Conservation (phyloP, 2,113 vertebrate genomes). For the Panurus biarmicus region DNA sequence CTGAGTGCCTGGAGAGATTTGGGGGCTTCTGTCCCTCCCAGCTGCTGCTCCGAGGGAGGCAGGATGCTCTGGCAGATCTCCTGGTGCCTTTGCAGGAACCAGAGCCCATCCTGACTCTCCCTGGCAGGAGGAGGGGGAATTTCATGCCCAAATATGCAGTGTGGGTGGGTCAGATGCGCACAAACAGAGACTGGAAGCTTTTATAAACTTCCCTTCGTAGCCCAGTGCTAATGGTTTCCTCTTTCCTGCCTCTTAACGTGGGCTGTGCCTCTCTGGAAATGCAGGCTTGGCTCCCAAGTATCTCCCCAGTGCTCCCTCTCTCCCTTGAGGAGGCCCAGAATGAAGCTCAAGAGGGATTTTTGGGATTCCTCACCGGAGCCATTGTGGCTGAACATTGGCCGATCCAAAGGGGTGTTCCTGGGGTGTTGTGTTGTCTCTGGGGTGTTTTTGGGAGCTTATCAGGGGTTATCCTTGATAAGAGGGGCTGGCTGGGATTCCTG, state of each 20-base stretch:
- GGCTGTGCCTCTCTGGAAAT: background rate
- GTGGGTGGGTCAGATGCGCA: background rate
- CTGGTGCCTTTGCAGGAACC: background rate
- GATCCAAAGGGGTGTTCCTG: background rate
- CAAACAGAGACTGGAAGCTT: background rate
- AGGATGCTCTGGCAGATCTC: background rate
- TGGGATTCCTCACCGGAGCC: background rate
- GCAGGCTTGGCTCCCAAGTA: background rate
- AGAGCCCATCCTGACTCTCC: background rate
- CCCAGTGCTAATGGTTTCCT: background rate
- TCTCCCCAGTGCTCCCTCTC: background rate
- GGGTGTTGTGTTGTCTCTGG: background rate
- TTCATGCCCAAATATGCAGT: accelerated
- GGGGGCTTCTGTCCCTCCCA: background rate
- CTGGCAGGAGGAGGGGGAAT: background rate
- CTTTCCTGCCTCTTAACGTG: background rate
- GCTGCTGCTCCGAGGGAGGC: background rate
- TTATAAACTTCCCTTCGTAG: background rate
- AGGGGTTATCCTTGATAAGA: background rate
- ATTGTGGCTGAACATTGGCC: accelerated
- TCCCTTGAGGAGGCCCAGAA: background rate
- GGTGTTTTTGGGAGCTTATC: background rate
- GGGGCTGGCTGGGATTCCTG: background rate
- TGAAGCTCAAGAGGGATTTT: background rate
- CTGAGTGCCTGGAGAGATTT: background rate